Base-by-base conservation (phyloP, 2,113 vertebrate genomes). In the Amphiprion percula region DNA sequence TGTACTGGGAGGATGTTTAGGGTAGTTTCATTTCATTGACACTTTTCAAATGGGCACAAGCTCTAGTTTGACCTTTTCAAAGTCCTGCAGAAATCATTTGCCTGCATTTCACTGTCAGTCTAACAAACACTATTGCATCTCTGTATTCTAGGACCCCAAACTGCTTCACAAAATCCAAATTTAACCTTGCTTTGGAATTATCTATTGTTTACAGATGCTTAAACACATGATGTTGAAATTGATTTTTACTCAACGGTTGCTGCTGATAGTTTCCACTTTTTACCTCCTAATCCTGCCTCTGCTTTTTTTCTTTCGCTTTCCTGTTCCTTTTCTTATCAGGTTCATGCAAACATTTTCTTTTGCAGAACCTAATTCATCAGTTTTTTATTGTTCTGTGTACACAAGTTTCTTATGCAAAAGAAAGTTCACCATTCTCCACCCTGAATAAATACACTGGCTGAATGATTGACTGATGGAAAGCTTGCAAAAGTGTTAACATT, bases 361-460 rank as follows among this genome's bases (percentile, higher is more conserved):
- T 41, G 23, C 23, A 9, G 50, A 23, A 28, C 37, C 17, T 21
- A 14, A 19, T 12, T 17, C 1, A 0, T 64, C 15, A 56, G 23
- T 44, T 61, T 61, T 28, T 19, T 26, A 49, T 63, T 67, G 17
- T 60, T 53, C 9, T 6, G 28, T 68, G 15, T 53, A 47, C 55
- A 54, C 39, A 28, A 2, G 33, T 39, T 50, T 2, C 49, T n/a
- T 12, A 17, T 23, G 69, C 37, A 79, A 66, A 74, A 60, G 4
- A 19, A 12, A 67, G 23, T 63, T 21, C n/a, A 47, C 68, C 54
- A 37, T 30, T 16, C 58, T 55, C 74, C 47, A 28, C 21, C 46
- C 26, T 72, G 50, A 23, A 30, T 76, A 68, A 77, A 70, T 30
- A 61, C 1, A 19, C 3, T 21, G 19, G 50, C 52, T 21, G 33